Evolutionary conservation across 2,797 vertebrate genomes (phyloP), one percentile per base, ranked within the genome.

Genomic region (Malacoctenus gilli): DNA sequence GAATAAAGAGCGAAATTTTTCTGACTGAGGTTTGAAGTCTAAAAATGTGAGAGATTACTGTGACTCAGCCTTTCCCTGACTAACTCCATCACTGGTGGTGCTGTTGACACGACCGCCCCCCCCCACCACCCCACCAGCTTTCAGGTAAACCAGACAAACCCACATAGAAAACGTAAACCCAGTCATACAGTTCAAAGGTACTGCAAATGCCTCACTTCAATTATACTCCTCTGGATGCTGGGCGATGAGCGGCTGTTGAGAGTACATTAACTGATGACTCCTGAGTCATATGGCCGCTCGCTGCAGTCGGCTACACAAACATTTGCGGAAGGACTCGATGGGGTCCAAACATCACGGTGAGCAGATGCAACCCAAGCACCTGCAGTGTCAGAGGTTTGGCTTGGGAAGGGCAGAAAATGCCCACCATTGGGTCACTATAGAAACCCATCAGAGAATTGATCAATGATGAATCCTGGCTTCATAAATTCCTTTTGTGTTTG

Each of bases 31-130:
- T 9, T 28, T 28, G 25, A 9, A 6, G 25, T 28, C n/a, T n/a
- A n/a, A 28, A 25, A 28, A 28, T 28, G 25, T 28, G 6, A 44
- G 38, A 42, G 32, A 36, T 49, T 39, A 54, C 65, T 63, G 68
- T 89, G 87, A 88, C 77, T 87, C 83, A 87, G 69, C 44, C 34
- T 64, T 85, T 88, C 63, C 72, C 42, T 52, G 53, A 31, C 66
- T 21, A 36, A 31, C 66, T 21, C 34, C 53, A 70, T 77, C 59
- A 71, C 2, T 1, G 11, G 28, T 11, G 51, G n/a, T n/a, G n/a
- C n/a, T n/a, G n/a, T n/a, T n/a, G n/a, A n/a, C n/a, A n/a, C n/a
- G n/a, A n/a, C n/a, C n/a, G n/a, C n/a, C n/a, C n/a, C n/a, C n/a
- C n/a, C n/a, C n/a, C n/a, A n/a, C n/a, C n/a, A n/a, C n/a, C n/a